phyloP scores from a whole-genome alignment of 2,888 invertebrate species.

The Minunthozetes semirufus region DNA sequence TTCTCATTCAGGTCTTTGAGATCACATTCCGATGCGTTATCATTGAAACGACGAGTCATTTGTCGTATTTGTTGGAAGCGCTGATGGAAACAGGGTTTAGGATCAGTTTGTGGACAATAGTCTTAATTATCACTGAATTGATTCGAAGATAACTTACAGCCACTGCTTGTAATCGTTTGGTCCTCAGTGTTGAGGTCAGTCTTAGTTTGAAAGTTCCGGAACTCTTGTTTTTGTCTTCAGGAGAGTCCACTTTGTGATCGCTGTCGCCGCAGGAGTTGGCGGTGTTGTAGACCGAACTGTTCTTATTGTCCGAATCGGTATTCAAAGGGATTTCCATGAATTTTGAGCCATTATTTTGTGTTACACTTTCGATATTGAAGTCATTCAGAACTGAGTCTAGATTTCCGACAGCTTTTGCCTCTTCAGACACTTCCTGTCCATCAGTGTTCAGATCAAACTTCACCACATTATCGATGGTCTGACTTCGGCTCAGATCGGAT shows the following conservation, averaged over 20 bases:
- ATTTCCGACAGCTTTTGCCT: background rate
- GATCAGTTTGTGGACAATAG: background rate
- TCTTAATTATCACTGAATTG: too few species aligned
- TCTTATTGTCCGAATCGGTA: background rate
- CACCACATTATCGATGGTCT: background rate
- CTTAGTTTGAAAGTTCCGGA: background rate
- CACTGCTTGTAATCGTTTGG: constrained; percentile 27
- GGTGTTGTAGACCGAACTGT: background rate
- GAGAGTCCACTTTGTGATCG: background rate
- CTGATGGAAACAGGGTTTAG: background rate
- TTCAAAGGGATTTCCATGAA: background rate
- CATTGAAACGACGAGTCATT: background rate
- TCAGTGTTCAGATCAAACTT: constrained; percentile 4
- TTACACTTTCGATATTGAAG: background rate
- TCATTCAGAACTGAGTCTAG: background rate
- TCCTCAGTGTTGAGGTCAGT: constrained; percentile 15
- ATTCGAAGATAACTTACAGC: background rate
- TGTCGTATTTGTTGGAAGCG: background rate
- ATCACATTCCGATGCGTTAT: background rate
- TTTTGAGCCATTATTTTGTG: background rate
- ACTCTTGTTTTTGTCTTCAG: background rate
- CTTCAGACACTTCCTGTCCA: background rate
- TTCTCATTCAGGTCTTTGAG: background rate
- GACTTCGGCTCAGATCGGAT: background rate
- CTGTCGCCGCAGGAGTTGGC: background rate